Evolutionary conservation across 2,888 invertebrate species (phyloP).

Genomic region (Pycnomerus fuliginosus): DNA sequence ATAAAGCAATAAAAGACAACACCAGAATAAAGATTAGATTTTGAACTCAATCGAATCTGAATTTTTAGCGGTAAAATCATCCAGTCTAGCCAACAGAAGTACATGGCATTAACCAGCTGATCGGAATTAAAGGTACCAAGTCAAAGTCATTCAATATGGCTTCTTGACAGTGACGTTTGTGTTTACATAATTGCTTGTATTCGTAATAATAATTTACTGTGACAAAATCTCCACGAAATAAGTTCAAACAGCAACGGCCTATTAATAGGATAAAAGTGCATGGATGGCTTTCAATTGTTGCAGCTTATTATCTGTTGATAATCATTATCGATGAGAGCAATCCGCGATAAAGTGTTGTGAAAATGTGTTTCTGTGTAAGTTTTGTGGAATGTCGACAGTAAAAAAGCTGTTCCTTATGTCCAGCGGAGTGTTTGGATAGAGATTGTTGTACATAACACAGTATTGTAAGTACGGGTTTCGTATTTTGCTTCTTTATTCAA

Average conservation of each 20-base stretch:
- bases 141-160: conserved; percentile 50
- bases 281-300: conserved; percentile 18
- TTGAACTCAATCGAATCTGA: too few relatives aligned
- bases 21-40: too few relatives aligned
- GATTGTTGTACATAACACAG: conserved; percentile 46
- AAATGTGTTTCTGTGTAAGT: conserved; percentile 34
- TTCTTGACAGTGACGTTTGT: conserved; percentile 51
- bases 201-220: conserved; percentile 29
- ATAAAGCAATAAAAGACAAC: too few relatives aligned
- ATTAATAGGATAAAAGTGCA: conserved; percentile 23
- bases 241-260: conserved; percentile 15
- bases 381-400: conserved; percentile 10
- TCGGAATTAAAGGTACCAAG: too few relatives aligned
- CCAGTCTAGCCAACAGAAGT: too few relatives aligned
- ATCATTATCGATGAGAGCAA: conserved; percentile 25
- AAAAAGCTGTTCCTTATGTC: conserved; percentile 28
- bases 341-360: conserved; percentile 36
- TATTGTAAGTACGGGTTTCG: conserved; percentile 44
- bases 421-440: conserved; percentile 44
- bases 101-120: too few relatives aligned
- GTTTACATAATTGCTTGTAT: conserved; percentile 52
- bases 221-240: conserved; percentile 19
- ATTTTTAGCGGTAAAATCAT: too few relatives aligned
- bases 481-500: conserved; percentile 7
- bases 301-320: conserved; percentile 21